These are phyloP conservation scores for Podarcis lilfordi DNA, from an alignment of 2,797 vertebrate species.

Conservation along the genomic window DNA sequence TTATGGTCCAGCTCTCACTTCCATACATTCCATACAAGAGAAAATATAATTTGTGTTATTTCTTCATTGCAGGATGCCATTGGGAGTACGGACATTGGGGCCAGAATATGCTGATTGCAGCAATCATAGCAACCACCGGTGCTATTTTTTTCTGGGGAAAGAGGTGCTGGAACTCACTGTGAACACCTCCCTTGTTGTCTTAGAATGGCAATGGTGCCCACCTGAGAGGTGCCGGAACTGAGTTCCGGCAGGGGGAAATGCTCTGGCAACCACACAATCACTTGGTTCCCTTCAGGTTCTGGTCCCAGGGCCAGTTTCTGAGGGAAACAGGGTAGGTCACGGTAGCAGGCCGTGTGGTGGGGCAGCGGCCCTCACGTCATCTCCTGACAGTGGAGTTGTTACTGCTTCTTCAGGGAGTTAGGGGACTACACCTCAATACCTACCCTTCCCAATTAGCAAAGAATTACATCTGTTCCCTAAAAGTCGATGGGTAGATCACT, in stretches of 20 bases:
- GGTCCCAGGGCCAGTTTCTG: not conserved
- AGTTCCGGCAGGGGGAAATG: no score
- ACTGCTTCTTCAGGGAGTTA: not conserved
- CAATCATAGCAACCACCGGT: not conserved
- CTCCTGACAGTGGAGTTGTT: not conserved
- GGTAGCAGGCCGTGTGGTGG: no score
- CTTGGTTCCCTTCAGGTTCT: not conserved
- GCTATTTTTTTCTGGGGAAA: no score
- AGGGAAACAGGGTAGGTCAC: not conserved
- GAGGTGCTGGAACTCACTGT: no score
- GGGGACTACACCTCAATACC: not conserved
- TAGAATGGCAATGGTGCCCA: no score
- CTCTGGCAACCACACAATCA: rapidly evolving
- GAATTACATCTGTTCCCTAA: not conserved
- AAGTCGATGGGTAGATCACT: not conserved
- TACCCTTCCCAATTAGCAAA: not conserved
- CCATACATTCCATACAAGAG: not conserved
- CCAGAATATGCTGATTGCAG: not conserved
- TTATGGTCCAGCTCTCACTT: no score
- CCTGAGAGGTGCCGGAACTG: no score
- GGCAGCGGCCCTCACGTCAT: no score
- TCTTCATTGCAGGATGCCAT: not conserved
- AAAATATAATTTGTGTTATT: not conserved
- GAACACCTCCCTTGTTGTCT: no score
- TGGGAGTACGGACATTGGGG: not conserved